phyloP scores from a whole-genome alignment of 2,113 vertebrate genomes.

The Zosterops japonicus region DNA sequence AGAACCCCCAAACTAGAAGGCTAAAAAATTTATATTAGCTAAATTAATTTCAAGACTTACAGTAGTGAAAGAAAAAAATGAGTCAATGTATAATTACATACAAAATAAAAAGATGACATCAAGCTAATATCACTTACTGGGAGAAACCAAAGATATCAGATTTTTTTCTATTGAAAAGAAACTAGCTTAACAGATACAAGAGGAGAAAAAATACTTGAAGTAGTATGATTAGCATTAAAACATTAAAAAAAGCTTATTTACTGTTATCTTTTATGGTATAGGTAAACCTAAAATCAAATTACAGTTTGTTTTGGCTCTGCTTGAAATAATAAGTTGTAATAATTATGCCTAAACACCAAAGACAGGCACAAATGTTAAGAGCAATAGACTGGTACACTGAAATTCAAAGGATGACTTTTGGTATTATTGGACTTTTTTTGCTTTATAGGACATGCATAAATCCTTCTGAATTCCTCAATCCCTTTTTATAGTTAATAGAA shows the following conservation, averaged over 20 bases:
- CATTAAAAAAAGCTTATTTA: background rate
- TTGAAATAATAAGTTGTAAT: background rate
- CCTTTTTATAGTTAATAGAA: background rate
- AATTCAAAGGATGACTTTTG: background rate
- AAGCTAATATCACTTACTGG: background rate
- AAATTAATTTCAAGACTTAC: background rate
- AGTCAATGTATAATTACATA: background rate
- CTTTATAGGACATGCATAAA: background rate
- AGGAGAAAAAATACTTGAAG: background rate
- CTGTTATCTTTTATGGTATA: background rate
- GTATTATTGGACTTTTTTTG: background rate
- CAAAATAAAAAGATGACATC: background rate
- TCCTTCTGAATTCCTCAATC: background rate
- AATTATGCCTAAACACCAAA: background rate
- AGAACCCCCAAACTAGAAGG: background rate
- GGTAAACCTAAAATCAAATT: background rate
- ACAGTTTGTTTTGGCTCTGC: background rate
- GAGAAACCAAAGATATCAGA: background rate
- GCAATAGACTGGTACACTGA: background rate
- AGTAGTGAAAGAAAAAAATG: background rate
- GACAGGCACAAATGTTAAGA: background rate
- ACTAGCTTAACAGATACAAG: background rate
- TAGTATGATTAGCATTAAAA: background rate
- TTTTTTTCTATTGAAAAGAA: background rate
- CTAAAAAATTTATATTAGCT: background rate